phyloP scores from a whole-genome alignment of 1,140 invertebrate species.

The Hylyphantes graminicola region DNA sequence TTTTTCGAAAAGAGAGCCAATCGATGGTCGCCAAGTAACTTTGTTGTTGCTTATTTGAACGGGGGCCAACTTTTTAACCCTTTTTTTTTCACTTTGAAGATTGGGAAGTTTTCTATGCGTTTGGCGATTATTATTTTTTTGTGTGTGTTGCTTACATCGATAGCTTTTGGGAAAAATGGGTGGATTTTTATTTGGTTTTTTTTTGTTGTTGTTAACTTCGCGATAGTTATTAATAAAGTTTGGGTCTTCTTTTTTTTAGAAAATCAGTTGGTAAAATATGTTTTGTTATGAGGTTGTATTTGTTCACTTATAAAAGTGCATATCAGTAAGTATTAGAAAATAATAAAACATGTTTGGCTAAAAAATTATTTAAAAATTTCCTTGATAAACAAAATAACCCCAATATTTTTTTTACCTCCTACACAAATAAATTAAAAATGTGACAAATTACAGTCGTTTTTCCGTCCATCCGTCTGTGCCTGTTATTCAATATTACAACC shows the following conservation, averaged over 20 bases:
- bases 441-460: too few species aligned
- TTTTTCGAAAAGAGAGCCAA: slow-evolving; percentile 30
- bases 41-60: slow-evolving; percentile 15
- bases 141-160: neutral
- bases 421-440: too few species aligned
- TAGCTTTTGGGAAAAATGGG: neutral
- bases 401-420: too few species aligned
- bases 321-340: too few species aligned
- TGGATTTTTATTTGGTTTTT: neutral
- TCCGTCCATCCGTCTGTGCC: too few species aligned
- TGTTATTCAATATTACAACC: too few species aligned
- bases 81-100: neutral
- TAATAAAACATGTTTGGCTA: too few species aligned
- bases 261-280: neutral
- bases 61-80: slow-evolving; percentile 8
- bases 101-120: neutral
- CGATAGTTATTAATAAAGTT: neutral
- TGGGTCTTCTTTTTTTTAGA: neutral
- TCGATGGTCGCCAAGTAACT: slow-evolving; percentile 35
- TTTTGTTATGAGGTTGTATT: too few species aligned
- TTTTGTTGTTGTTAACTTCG: neutral
- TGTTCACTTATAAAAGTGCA: too few species aligned
- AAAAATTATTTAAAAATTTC: too few species aligned
- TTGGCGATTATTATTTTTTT: neutral
- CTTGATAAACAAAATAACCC: too few species aligned